A percentile compares a stretch with the other conserved stretches of the same genome.
phyloP scores from a whole-genome alignment of 2,888 invertebrate genomes.

The Metopia argyrocephala region DNA sequence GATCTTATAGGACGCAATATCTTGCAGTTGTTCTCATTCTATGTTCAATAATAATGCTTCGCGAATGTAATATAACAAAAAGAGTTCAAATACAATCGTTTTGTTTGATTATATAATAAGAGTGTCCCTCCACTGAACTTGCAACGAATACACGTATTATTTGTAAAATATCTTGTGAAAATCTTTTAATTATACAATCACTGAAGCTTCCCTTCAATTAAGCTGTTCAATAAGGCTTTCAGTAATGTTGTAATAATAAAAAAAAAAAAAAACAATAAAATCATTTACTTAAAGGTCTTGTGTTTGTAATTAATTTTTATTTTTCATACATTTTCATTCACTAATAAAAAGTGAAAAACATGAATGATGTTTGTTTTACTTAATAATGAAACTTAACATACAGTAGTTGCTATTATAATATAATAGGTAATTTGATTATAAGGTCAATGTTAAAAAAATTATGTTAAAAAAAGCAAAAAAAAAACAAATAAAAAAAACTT shows the following conservation, averaged over 20 bases:
- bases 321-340: slow-evolving; percentile 25
- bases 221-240: background rate
- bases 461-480: slow-evolving; percentile 16
- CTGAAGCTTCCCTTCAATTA: background rate
- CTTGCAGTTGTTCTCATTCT: too few species aligned
- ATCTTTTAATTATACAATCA: background rate
- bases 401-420: background rate
- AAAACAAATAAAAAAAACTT: background rate
- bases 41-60: too few species aligned
- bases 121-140: background rate
- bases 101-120: too few species aligned
- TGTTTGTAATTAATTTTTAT: slow-evolving; percentile 27
- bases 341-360: background rate
- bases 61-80: too few species aligned
- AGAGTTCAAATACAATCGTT: too few species aligned
- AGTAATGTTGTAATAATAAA: background rate
- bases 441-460: slow-evolving; percentile 52
- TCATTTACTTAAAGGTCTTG: slow-evolving; percentile 30
- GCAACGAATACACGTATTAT: background rate
- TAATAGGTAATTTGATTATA: slow-evolving; percentile 49
- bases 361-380: background rate
- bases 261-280: slow-evolving; percentile 25
- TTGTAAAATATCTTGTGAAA: background rate
- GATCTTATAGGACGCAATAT: too few species aligned
- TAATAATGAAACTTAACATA: slow-evolving; percentile 17